Evolutionary conservation across 2,797 vertebrate genomes (phyloP).

Genomic region (Choloepus didactylus): DNA sequence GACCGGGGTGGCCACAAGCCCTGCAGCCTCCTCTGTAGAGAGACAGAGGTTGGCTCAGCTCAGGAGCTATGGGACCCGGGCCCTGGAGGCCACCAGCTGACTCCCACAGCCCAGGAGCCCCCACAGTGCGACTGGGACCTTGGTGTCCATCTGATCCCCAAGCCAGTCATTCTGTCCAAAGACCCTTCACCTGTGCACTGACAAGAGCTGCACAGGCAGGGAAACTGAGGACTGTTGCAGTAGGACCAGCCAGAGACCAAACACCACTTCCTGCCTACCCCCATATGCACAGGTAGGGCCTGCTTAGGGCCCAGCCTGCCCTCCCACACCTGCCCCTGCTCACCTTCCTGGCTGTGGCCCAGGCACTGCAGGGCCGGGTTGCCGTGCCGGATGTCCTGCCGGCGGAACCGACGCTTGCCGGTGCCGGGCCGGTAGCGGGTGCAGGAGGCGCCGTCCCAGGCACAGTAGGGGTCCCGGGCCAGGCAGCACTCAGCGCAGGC

Average conservation of each 20-base stretch:
- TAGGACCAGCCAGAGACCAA: not conserved
- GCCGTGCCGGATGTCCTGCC: constrained; percentile 92
- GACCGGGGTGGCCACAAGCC: constrained; percentile 89
- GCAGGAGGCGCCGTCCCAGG: constrained; percentile 95
- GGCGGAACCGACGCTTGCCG: constrained; percentile 92
- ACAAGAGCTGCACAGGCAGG: not conserved
- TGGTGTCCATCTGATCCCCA: not conserved
- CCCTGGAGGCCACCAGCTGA: not conserved
- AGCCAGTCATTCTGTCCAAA: not conserved
- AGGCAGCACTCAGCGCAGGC: constrained; percentile 97
- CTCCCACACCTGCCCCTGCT: constrained; percentile 58
- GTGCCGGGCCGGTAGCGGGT: constrained; percentile 88
- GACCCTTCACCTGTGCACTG: not conserved
- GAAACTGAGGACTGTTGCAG: not conserved
- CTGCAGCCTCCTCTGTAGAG: constrained; percentile 88
- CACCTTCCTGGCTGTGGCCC: constrained; percentile 93
- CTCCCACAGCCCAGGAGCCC: not conserved
- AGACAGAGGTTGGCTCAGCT: constrained; percentile 43
- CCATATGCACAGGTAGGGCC: not conserved
- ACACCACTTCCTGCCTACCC: not conserved
- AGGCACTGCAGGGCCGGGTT: constrained; percentile 94
- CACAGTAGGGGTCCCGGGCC: constrained; percentile 96
- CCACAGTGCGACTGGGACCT: not conserved
- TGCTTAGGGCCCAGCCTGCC: not conserved
- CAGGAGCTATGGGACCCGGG: not conserved